Evolutionary conservation across 1,140 invertebrate genomes (phyloP), one percentile per base, ranked within the genome.

Genomic region (Drosophila repletoides): DNA sequence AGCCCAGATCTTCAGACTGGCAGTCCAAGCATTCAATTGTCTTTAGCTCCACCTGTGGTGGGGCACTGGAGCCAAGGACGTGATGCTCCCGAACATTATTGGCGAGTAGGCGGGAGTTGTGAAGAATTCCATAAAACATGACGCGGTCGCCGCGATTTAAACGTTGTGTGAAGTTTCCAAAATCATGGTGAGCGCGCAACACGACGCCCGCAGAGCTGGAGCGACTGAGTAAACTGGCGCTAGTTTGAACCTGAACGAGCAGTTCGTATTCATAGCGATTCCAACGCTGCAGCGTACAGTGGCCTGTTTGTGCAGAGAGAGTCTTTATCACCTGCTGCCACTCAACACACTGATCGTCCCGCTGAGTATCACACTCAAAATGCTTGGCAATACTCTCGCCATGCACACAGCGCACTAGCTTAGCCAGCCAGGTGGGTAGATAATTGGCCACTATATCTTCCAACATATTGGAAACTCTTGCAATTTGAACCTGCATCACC

Each of bases 211-310:
- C 91, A 3, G 43, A 92, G 9, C 41, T 15, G 15, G 92, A 92
- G 22, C 92, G 92, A 19, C 92, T 93, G 2, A 94, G 92, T 74
- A 94, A 92, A 0, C 94, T 93, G 0, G 38, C 56, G 22, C 33
- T 43, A 0, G 93, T 93, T 61, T 93, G 92, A 93, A 95, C 95
- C 65, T 93, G 93, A 0, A 95, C 90, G 28, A 90, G 91, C 3
- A 95, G 92, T 89, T 95, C 94, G 77, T 94, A 94, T 53, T 94
- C 93, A 74, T 94, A 95, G 80, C 91, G 91, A 88, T 95, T 93
- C 91, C 93, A 94, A 33, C 92, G 91, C 19, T 93, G 90, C n/a
- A 96, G 89, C 67, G 94, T 93, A 79, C 95, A 96, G 34, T 90
- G 92, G 41, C 91, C 92, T 2, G 53, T 76, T 87, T 76, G 94